Conservation (phyloP, 2,797 vertebrate genomes). For the Siniperca scherzeri region DNA sequence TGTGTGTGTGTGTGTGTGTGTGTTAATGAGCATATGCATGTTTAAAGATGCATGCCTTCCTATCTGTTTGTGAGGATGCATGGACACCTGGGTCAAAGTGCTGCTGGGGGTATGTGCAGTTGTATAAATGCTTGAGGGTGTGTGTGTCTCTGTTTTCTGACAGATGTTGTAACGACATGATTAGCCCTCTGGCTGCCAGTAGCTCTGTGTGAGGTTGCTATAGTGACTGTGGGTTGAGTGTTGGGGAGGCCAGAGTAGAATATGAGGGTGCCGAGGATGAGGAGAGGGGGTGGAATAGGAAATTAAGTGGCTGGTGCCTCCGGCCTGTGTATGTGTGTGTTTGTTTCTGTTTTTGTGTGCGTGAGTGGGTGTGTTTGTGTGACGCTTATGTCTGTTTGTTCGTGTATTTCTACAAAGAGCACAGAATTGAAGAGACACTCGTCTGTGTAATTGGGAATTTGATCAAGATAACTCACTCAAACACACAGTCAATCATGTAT, state of each 20-base stretch:
- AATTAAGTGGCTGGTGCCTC: slow-evolving; percentile 75
- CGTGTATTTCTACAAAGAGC: slow-evolving; percentile 52
- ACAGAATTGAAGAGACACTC: slow-evolving; percentile 56
- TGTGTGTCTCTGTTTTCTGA: slow-evolving; percentile 52
- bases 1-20: background rate
- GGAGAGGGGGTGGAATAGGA: slow-evolving; percentile 77
- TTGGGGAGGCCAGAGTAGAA: slow-evolving; percentile 74
- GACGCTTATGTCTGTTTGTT: slow-evolving; percentile 52
- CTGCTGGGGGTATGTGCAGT: slow-evolving; percentile 35
- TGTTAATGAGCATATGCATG: background rate
- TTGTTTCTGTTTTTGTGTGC: background rate
- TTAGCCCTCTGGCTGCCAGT: slow-evolving; percentile 68
- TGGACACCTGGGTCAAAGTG: slow-evolving; percentile 39
- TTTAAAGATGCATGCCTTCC: background rate
- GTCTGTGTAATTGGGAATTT: slow-evolving; percentile 68
- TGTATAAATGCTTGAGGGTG: slow-evolving; percentile 31
- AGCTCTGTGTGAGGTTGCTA: slow-evolving; percentile 77
- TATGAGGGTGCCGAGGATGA: slow-evolving; percentile 66
- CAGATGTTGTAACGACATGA: slow-evolving; percentile 73
- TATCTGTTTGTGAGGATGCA: slow-evolving; percentile 3
- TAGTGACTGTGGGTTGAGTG: slow-evolving; percentile 78
- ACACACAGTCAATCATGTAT: slow-evolving; percentile 46
- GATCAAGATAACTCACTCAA: slow-evolving; percentile 63
- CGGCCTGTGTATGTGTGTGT: slow-evolving; percentile 41
- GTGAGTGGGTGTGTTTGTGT: slow-evolving; percentile 45